Percentiles rank a stretch among this genome's conserved stretches.
These are phyloP conservation scores for Sebastes vulpes DNA, from an alignment of 2,797 vertebrate genomes.

Conservation along the genomic window DNA sequence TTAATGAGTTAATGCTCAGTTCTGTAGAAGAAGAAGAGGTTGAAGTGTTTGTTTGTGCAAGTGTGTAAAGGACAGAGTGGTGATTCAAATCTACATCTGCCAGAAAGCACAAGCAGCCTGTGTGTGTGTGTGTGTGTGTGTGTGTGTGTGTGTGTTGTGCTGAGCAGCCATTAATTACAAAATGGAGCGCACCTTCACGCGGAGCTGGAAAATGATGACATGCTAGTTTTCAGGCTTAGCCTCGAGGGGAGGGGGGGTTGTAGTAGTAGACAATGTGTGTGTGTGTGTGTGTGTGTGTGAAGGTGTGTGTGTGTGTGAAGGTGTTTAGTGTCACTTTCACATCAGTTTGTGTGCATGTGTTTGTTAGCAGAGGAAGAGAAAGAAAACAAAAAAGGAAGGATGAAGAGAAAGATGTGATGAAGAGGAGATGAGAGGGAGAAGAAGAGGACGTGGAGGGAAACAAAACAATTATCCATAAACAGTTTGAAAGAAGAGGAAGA, in stretches of 20 bases:
- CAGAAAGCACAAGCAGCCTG: background rate
- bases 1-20: background rate
- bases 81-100: background rate
- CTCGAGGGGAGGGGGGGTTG: background rate
- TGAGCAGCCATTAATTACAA: conserved; percentile 66
- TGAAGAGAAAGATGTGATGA: background rate
- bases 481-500: background rate
- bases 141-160: conserved; percentile 31
- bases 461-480: background rate
- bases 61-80: background rate
- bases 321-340: background rate
- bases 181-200: conserved; percentile 38
- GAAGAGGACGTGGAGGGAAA: too few relatives aligned
- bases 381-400: background rate
- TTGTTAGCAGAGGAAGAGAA: background rate
- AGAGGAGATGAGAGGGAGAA: background rate
- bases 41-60: background rate
- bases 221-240: conserved; percentile 52
- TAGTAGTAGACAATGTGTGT: background rate
- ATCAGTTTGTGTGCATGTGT: background rate
- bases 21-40: background rate
- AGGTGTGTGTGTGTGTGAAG: background rate
- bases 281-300: background rate
- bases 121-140: conserved; percentile 15
- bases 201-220: conserved; percentile 61